These are phyloP conservation scores for Hydraecia micacea DNA, from an alignment of 2,888 invertebrate species.

Conservation along the genomic window DNA sequence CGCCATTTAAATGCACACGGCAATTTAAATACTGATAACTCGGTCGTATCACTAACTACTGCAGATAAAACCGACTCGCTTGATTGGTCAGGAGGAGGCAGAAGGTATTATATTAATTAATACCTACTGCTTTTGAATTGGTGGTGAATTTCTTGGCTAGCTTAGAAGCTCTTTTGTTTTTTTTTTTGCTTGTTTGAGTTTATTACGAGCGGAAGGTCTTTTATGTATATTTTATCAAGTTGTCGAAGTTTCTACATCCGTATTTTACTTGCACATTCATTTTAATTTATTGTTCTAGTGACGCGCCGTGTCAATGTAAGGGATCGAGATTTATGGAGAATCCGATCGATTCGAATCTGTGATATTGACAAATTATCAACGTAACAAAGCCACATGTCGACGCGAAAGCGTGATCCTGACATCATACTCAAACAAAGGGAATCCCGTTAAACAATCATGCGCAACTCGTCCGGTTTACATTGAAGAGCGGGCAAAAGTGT, in stretches of 20 bases:
- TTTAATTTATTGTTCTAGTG: not conserved
- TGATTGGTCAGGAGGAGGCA: conserved; percentile 66
- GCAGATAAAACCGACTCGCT: conserved; percentile 72
- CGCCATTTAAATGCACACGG: conserved; percentile 77
- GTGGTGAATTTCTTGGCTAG: not conserved
- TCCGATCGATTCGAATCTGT: conserved; percentile 12
- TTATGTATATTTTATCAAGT: not conserved
- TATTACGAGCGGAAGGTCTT: not conserved
- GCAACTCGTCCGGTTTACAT: conserved; percentile 72
- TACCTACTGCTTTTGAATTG: conserved; percentile 25
- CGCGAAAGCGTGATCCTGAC: conserved; percentile 67
- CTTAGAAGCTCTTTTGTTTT: not conserved
- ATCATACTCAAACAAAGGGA: conserved; percentile 69
- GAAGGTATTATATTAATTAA: conserved; percentile 30
- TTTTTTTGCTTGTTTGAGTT: not conserved
- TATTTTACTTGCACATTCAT: not conserved
- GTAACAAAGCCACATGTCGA: conserved; percentile 47
- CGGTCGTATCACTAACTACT: conserved; percentile 56
- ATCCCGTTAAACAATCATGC: conserved; percentile 78
- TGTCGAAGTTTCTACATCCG: not conserved
- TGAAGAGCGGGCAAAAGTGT: conserved; percentile 71
- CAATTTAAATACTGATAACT: conserved; percentile 74
- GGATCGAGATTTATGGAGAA: conserved; percentile 16
- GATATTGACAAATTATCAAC: conserved; percentile 44
- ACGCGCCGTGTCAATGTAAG: not conserved